phyloP scores from a whole-genome alignment of 2,888 invertebrate species.

The Thera obeliscata region DNA sequence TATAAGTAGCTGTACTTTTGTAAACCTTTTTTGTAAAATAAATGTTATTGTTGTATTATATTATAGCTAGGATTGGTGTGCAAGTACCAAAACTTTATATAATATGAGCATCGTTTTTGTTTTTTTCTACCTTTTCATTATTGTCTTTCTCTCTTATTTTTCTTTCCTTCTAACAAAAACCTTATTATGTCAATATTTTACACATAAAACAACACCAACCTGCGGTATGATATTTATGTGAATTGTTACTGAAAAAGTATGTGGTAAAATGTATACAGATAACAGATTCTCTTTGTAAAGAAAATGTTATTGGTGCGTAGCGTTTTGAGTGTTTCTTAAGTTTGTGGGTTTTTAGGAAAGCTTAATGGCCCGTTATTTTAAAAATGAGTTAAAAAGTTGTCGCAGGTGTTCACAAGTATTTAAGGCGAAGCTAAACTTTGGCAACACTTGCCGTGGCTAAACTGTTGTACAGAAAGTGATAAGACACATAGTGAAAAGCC shows the following conservation, averaged over 20 bases:
- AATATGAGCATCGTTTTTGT: too few species aligned
- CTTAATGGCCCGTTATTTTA: slow-evolving; percentile 18
- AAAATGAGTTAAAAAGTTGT: slow-evolving; percentile 20
- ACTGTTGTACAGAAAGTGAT: slow-evolving; percentile 5
- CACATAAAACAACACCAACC: not conserved
- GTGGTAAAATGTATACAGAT: not conserved
- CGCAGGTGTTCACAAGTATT: slow-evolving; percentile 23
- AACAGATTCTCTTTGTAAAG: not conserved
- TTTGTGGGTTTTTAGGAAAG: not conserved
- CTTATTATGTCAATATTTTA: not conserved
- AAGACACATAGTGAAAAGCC: not conserved
- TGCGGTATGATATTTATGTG: not conserved
- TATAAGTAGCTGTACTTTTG: too few species aligned
- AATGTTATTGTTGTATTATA: too few species aligned
- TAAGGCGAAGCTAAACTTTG: slow-evolving; percentile 8
- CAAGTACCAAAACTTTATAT: too few species aligned
- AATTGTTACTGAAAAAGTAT: not conserved
- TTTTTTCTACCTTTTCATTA: too few species aligned
- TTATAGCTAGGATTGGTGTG: too few species aligned
- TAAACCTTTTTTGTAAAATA: too few species aligned
- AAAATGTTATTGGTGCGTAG: not conserved
- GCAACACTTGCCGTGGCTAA: slow-evolving; percentile 11
- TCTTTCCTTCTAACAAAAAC: not conserved
- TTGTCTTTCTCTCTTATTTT: too few species aligned
- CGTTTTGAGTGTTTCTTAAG: not conserved